phyloP scores from a whole-genome alignment of 2,888 invertebrate species.

The Acronicta alni region DNA sequence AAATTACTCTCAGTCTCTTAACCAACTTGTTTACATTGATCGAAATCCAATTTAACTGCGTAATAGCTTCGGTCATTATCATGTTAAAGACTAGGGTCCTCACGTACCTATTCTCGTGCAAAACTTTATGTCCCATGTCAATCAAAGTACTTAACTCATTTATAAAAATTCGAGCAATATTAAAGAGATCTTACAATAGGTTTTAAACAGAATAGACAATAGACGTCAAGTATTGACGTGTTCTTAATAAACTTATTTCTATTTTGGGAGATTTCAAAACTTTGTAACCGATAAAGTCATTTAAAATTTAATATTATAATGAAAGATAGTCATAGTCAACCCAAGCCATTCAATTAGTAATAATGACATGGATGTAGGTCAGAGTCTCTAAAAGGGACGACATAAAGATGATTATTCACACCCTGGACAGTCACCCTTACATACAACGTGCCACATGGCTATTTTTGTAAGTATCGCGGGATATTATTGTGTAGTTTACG shows the following conservation, averaged over 20 bases:
- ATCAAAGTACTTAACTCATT: constrained; percentile 12
- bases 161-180: neutral
- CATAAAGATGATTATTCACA: too few species aligned
- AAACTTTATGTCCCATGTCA: constrained; percentile 30
- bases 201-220: constrained; percentile 1
- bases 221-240: constrained; percentile 19
- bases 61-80: constrained; percentile 9
- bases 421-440: too few species aligned
- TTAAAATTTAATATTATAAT: too few species aligned
- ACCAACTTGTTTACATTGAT: constrained; percentile 1
- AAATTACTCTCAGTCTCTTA: constrained; percentile 10
- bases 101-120: neutral
- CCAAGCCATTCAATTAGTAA: too few species aligned
- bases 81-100: neutral
- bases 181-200: neutral
- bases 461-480: too few species aligned
- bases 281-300: too few species aligned
- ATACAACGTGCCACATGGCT: too few species aligned
- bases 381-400: too few species aligned
- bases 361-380: too few species aligned
- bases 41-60: constrained; percentile 28
- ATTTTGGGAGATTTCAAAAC: neutral
- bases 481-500: too few species aligned
- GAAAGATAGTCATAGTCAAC: too few species aligned
- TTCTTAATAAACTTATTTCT: constrained; percentile 5